Percentiles rank a stretch among this genome's conserved stretches.
These are phyloP conservation scores for Folsomia manolachei DNA, from an alignment of 2,888 invertebrate species.

Conservation along the genomic window DNA sequence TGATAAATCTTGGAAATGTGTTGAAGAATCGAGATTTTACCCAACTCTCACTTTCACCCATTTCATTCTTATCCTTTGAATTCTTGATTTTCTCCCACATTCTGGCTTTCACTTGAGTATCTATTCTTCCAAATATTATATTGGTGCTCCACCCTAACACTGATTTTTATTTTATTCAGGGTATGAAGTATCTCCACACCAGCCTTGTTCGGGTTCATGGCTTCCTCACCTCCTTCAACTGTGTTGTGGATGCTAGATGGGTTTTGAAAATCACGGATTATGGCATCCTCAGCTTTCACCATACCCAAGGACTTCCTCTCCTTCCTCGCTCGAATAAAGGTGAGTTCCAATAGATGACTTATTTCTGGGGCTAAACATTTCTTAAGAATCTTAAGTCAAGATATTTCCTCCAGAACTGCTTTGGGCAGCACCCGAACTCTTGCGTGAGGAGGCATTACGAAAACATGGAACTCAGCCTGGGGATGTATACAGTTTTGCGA, in stretches of 20 bases:
- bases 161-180: conserved; percentile 57
- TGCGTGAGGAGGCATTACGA: conserved; percentile 63
- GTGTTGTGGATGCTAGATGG: conserved; percentile 94
- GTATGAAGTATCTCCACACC: conserved; percentile 85
- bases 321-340: conserved; percentile 68
- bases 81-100: no score
- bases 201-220: conserved; percentile 81
- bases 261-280: conserved; percentile 92
- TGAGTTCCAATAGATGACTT: conserved; percentile 51
- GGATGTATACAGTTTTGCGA: conserved; percentile 91
- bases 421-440: conserved; percentile 88
- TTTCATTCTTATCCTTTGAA: no score
- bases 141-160: neutral
- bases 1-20: no score
- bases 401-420: conserved; percentile 65
- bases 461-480: conserved; percentile 75
- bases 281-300: conserved; percentile 73
- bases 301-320: conserved; percentile 67
- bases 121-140: no score
- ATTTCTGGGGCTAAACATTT: neutral
- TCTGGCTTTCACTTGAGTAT: no score
- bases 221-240: conserved; percentile 81
- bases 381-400: neutral
- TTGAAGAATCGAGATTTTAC: no score
- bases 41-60: no score